These are phyloP conservation scores for Etheostoma nigrum DNA, from an alignment of 2,797 vertebrate genomes.

Conservation along the genomic window DNA sequence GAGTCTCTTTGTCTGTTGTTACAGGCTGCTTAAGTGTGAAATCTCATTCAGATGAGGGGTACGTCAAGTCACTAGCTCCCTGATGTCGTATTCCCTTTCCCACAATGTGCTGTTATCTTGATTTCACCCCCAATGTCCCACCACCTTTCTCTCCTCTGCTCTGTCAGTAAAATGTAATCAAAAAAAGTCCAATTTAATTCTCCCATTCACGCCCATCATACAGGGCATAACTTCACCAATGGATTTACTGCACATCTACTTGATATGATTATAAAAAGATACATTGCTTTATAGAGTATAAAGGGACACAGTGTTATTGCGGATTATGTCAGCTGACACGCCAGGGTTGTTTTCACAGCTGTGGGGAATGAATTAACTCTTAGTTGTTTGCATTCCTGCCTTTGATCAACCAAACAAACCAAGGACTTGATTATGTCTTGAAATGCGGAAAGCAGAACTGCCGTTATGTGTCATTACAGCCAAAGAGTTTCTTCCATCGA, in stretches of 20 bases:
- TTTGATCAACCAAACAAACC: slow-evolving; percentile 39
- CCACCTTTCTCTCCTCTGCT: slow-evolving; percentile 9
- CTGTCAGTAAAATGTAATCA: background rate
- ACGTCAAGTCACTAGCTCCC: background rate
- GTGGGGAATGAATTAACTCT: slow-evolving; percentile 27
- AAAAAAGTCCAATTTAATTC: background rate
- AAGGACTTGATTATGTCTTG: slow-evolving; percentile 10
- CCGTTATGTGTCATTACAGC: slow-evolving; percentile 3
- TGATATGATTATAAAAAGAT: slow-evolving; percentile 3
- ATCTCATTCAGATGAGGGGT: background rate
- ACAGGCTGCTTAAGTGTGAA: slow-evolving; percentile 12
- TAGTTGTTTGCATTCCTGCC: background rate
- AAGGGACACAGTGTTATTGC: slow-evolving; percentile 18
- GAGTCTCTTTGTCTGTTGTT: slow-evolving; percentile 30
- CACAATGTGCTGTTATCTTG: background rate
- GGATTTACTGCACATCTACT: slow-evolving; percentile 33
- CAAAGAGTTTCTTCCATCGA: background rate
- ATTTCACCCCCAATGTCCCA: background rate
- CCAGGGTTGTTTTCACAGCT: slow-evolving; percentile 51
- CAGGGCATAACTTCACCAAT: background rate
- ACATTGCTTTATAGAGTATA: background rate
- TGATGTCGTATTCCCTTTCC: background rate
- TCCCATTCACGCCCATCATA: background rate
- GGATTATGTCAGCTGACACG: slow-evolving; percentile 37
- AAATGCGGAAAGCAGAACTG: slow-evolving; percentile 15